Evolutionary conservation across 2,888 invertebrate genomes (phyloP), one percentile per base, ranked within the genome.

Genomic region (Drosophila diplacantha): DNA sequence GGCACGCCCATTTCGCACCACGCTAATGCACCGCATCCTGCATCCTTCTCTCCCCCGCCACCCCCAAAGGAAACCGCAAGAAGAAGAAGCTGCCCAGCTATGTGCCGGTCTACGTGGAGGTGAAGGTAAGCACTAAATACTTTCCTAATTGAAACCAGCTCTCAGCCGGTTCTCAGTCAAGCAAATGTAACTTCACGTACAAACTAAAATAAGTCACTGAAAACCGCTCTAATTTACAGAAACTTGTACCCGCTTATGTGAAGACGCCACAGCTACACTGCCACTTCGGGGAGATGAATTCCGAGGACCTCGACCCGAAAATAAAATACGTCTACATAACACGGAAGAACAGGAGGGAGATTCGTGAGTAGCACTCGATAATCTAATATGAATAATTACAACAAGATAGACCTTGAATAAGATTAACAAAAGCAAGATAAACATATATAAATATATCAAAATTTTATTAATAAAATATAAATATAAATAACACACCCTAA

Each of bases 221-320:
- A 44, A 22, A 35, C 5, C 8, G 11, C 14, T 3, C 6, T 3
- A n/a, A 14, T 9, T 16, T 24, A 34, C 86, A 93, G 93, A 91
- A 92, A 89, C 89, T 92, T 14, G 90, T 93, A 2, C 92, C 94
- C 83, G 92, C 92, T 74, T 89, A 92, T 39, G 91, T 94, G 1
- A 91, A 92, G 73, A 93, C 93, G 35, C 94, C 94, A 2, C 90
- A 91, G 46, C 86, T 95, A n/a, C 90, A 93, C 52, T 92, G 93
- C 2, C 87, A 90, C 35, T 94, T 93, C 79, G 94, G 94, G 0
- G 89, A 90, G 14, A 88, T 94, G 56, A 89, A 90, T 1, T 89
- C 90, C 0, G 86, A 89, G 32, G 83, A 88, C n/a, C 47, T 90
- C 0, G 89, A 90, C 31, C 87, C 91, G 0, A 89, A 90, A 46